Percentiles rank a stretch among this genome's conserved stretches.
Conservation (phyloP, 2,113 vertebrate species). For the Cnemophilus loriae region DNA sequence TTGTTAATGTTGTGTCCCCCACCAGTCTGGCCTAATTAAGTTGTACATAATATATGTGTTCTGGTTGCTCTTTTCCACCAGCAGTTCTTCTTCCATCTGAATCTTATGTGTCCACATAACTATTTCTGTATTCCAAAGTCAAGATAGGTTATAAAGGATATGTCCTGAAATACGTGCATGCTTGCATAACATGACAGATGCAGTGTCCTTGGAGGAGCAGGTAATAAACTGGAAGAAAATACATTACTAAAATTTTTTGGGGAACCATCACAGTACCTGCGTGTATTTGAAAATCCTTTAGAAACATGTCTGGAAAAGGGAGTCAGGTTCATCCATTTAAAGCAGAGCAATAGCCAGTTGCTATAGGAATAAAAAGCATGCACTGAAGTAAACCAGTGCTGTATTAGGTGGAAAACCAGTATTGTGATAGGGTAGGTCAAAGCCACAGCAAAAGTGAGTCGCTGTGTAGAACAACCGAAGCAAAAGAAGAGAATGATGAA, state of each 20-base stretch:
- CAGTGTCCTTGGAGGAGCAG: not conserved
- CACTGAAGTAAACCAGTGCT: not conserved
- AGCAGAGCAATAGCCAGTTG: not conserved
- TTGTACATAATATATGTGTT: not conserved
- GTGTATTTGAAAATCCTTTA: not conserved
- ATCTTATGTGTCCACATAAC: not conserved
- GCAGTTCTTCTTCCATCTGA: not conserved
- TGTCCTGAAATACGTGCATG: not conserved
- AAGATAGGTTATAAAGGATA: not conserved
- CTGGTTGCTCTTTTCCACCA: not conserved
- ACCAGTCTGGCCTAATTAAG: not conserved
- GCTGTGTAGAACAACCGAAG: not conserved
- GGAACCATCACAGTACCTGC: not conserved
- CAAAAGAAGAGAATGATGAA: not conserved
- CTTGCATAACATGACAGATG: not conserved
- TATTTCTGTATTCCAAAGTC: not conserved
- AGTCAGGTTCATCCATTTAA: not conserved
- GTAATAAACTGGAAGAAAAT: not conserved
- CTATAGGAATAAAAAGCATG: not conserved
- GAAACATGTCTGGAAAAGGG: not conserved
- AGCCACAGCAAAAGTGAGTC: not conserved
- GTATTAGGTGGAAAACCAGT: not conserved
- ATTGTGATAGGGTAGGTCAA: not conserved
- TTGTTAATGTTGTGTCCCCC: not conserved
- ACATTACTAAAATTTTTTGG: not conserved